A percentile compares a stretch with the other conserved stretches of the same genome.
Conservation (phyloP, 2,797 vertebrate species). For the Chaunax sp. region DNA sequence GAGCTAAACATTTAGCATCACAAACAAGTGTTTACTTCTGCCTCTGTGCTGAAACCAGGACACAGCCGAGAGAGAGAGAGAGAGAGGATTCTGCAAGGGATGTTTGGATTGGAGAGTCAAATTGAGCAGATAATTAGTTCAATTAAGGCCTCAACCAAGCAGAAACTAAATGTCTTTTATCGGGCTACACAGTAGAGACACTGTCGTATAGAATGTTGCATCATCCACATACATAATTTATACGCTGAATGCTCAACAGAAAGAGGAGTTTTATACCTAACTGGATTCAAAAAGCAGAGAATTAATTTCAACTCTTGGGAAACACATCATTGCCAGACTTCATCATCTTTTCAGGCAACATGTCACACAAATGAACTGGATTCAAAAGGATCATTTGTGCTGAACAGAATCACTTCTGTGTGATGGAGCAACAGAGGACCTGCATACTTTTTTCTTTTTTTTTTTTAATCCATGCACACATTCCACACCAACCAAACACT, state of each 20-base stretch:
- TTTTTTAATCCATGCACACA: neutral
- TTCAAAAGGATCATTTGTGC: constrained; percentile 3
- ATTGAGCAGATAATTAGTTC: constrained; percentile 63
- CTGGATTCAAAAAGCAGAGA: neutral
- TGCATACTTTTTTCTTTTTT: too few relatives aligned
- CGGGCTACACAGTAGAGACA: too few relatives aligned
- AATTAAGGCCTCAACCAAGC: constrained; percentile 43
- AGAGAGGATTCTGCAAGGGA: constrained; percentile 44
- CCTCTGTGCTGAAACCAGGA: constrained; percentile 41
- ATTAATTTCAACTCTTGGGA: too few relatives aligned
- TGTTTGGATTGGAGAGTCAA: constrained; percentile 45
- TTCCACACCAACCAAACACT: constrained; percentile 32
- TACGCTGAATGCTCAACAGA: neutral
- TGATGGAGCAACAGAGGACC: neutral
- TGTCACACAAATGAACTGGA: neutral
- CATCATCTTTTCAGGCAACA: neutral
- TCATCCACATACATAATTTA: constrained; percentile 20
- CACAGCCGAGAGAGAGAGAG: constrained; percentile 33
- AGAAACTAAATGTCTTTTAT: constrained; percentile 6
- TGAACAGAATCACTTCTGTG: neutral
- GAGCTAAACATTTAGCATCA: constrained; percentile 55
- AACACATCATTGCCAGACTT: neutral
- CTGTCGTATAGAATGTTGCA: constrained; percentile 10
- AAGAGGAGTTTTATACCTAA: neutral
- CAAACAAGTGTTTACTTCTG: constrained; percentile 66